Evolutionary conservation across 2,888 invertebrate species (phyloP).

Genomic region (Pachycephus smyrnensis): DNA sequence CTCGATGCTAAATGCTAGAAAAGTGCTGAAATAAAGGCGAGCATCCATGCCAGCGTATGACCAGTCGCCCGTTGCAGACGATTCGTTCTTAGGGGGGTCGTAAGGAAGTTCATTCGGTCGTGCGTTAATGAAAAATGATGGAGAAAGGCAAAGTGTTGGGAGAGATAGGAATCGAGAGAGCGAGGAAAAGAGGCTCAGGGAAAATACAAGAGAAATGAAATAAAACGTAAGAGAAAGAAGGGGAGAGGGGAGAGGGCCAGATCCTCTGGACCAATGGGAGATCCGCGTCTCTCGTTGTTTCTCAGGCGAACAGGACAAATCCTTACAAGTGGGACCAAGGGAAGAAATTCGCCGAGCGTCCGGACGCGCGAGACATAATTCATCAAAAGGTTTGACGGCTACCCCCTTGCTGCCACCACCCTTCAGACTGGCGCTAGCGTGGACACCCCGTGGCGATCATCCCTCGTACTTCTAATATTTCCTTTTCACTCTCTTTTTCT

Average conservation of each 20-base stretch:
- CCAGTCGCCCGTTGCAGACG: not conserved
- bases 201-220: too few relatives aligned
- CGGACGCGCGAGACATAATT: constrained; percentile 8
- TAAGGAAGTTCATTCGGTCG: not conserved
- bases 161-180: constrained; percentile 9
- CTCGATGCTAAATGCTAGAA: not conserved
- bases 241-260: constrained; percentile 15
- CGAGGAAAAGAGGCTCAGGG: not conserved
- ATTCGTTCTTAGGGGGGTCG: not conserved
- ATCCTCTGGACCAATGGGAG: not conserved
- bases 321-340: not conserved
- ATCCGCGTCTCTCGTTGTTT: not conserved
- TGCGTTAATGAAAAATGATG: not conserved
- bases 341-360: constrained; percentile 1
- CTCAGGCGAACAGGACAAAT: constrained; percentile 4
- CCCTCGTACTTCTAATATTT: not conserved
- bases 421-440: not conserved
- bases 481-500: not conserved
- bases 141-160: not conserved
- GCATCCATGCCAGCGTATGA: not conserved
- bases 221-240: constrained; percentile 9
- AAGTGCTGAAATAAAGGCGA: not conserved
- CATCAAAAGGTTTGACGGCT: constrained; percentile 13
- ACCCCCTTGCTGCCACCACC: not conserved
- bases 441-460: constrained; percentile 1